Conservation (phyloP, 2,888 invertebrate genomes). For the Trimorus sp. region DNA sequence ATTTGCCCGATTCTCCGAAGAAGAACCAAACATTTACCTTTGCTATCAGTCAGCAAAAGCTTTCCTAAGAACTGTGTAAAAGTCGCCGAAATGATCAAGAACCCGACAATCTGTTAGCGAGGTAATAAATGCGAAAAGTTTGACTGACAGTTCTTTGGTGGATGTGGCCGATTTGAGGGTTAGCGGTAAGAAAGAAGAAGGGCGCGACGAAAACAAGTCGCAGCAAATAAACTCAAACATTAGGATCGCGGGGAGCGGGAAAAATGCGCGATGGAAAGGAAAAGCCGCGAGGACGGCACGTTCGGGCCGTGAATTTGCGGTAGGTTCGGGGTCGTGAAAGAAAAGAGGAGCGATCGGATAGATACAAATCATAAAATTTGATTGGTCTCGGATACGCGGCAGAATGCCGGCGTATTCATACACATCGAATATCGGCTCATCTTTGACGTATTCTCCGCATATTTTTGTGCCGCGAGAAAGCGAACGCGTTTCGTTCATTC, state of each 20-base stretch:
- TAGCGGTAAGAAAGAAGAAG: neutral
- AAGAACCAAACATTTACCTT: no score
- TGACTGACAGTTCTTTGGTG: no score
- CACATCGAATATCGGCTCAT: slow-evolving; percentile 72
- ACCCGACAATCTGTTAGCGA: no score
- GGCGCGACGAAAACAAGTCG: neutral
- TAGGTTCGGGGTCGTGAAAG: slow-evolving; percentile 70
- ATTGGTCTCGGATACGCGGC: slow-evolving; percentile 74
- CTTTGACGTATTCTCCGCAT: slow-evolving; percentile 70
- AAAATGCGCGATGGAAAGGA: slow-evolving; percentile 13
- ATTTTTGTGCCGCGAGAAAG: slow-evolving; percentile 63
- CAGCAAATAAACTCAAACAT: neutral
- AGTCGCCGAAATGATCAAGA: no score
- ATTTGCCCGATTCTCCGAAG: no score
- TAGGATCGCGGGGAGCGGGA: neutral
- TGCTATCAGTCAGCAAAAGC: no score
- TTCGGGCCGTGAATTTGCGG: slow-evolving; percentile 64
- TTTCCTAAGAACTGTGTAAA: no score
- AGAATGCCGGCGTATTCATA: slow-evolving; percentile 58
- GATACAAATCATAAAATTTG: slow-evolving; percentile 80
- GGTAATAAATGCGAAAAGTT: no score
- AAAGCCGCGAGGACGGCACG: slow-evolving; percentile 1
- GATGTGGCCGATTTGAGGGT: neutral
- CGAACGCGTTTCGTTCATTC: slow-evolving; percentile 72
- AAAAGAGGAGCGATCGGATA: slow-evolving; percentile 72